Evolutionary conservation across 1,140 invertebrate species (phyloP), one percentile per base, ranked within the genome.

Genomic region (Drosophila ironensis): DNA sequence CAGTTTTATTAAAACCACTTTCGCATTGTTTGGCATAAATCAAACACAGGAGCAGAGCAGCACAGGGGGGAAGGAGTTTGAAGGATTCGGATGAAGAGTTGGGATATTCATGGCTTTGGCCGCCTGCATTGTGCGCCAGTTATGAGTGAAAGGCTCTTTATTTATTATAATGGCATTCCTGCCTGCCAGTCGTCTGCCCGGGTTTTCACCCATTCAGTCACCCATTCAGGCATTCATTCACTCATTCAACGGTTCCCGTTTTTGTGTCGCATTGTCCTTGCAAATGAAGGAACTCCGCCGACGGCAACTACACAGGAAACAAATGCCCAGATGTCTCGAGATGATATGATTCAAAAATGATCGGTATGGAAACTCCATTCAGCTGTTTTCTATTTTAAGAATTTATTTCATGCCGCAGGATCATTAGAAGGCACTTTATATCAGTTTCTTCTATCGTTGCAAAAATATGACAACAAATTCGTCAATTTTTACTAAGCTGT

Each of bases 141-240:
- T 84, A 84, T 82, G 78, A 82, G 77, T 82, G 78, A 82, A 82
- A 82, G 73, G 64, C 80, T 72, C 70, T 86, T 84, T 82, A 82
- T 82, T 82, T 82, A 82, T 82, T 77, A 84, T 82, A 82, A 82
- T 82, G 54, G 73, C 73, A 84, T 82, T 84, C 78, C 78, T 71
- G 59, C 28, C 45, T 30, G 24, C 9, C 30, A 24, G 25, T 24
- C 25, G 20, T 24, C 64, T 68, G 47, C 47, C 54, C n/a, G n/a
- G 60, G 64, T 37, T 44, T 35, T 25, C 61, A 56, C 57, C 41
- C 66, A 69, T 69, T 57, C 68, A 71, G 46, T 52, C 67, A 25
- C 44, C 64, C 53, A 59, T 59, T 68, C 66, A 69, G 63, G 46
- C 56, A 72, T 61, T 37, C 69, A 63, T 69, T 70, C 54, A 70